Evolutionary conservation across 2,797 vertebrate genomes (phyloP), one percentile per base, ranked within the genome.

Genomic region (Gallinago stenura): DNA sequence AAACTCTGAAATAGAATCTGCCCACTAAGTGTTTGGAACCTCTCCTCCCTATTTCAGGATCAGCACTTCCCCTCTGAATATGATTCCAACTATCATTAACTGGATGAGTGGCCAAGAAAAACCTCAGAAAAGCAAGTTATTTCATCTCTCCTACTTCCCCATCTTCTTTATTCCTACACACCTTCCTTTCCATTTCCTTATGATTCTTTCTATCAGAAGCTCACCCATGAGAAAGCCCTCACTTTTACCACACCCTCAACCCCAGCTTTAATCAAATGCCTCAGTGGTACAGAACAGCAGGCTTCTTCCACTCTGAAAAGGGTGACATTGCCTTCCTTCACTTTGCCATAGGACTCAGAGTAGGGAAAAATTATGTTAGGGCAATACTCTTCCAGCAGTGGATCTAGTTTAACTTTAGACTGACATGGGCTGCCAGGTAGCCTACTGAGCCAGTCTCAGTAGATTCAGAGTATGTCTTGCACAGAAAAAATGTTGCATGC

Each of bases 1-100:
- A 96, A 94, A 96, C 82, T 93, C 89, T 80, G 90, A 96, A 95
- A 95, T 37, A 66, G 57, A 93, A 96, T 91, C 91, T 95, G 82
- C 72, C 84, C 95, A 87, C 87, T 83, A 89, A 96, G 50, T 78
- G 48, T 77, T 85, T 96, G 87, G 91, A 96, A 92, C 45, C 31
- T 83, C 78, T 96, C 25, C 41, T 92, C 58, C 15, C 39, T 75
- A 24, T 61, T 81, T 71, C 41, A 92, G 72, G 54, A 93, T 75
- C 89, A 85, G 87, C 56, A 75, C 33, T 96, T 93, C 71, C 71
- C 37, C 41, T 61, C 53, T 81, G 68, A 19, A 85, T 87, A 35
- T 0, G 7, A 80, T 68, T 91, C 75, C 82, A 94, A 35, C 75
- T 80, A 70, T 35, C 82, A 78, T 91, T 94, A 96, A 61, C 28